A percentile compares a stretch with the other conserved stretches of the same genome.
These are phyloP conservation scores for Metacarcinus magister DNA, from an alignment of 2,888 invertebrate species.

Conservation along the genomic window DNA sequence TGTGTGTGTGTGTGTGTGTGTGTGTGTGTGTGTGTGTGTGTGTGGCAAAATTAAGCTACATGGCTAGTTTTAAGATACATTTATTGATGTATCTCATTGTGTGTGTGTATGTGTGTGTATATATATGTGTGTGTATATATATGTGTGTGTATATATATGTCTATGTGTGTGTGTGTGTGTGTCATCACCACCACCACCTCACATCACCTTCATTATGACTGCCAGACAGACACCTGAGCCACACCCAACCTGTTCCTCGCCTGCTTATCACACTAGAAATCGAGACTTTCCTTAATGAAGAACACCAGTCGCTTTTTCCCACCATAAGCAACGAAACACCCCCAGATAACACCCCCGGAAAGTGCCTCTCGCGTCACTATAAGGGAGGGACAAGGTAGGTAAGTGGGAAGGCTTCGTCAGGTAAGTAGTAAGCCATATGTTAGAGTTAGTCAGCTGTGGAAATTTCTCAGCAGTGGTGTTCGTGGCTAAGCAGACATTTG, in stretches of 20 bases:
- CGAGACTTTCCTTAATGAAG: conserved; percentile 49
- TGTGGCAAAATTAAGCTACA: neutral
- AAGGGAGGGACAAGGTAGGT: neutral
- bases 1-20: conserved; percentile 43
- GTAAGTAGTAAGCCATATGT: conserved; percentile 28
- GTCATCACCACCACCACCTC: conserved; percentile 47
- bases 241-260: neutral
- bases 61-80: too few relatives aligned
- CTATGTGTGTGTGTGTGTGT: conserved; percentile 19
- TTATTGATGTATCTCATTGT: too few relatives aligned
- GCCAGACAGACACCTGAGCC: conserved; percentile 30
- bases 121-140: neutral
- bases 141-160: neutral
- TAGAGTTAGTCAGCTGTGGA: conserved; percentile 26
- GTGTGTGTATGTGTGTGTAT: conserved; percentile 18
- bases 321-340: neutral
- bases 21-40: neutral
- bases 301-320: neutral
- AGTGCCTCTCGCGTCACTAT: neutral
- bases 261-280: conserved; percentile 1
- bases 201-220: conserved; percentile 46
- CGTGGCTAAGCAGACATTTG: conserved; percentile 42
- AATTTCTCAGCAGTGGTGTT: neutral
- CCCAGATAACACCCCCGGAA: neutral
- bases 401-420: neutral